These are phyloP conservation scores for Bibio marci DNA, from an alignment of 2,888 invertebrate genomes.

Conservation along the genomic window DNA sequence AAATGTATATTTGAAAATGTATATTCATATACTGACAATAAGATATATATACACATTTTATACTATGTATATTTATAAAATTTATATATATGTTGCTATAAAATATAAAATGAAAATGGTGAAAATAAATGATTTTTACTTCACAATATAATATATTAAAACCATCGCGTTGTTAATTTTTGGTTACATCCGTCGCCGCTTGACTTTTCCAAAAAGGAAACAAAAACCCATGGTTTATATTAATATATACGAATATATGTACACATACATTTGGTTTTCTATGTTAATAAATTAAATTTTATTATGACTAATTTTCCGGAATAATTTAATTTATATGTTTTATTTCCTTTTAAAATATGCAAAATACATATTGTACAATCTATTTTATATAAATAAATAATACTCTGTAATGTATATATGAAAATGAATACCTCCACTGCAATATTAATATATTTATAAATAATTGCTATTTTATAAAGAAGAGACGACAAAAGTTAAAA, in stretches of 20 bases:
- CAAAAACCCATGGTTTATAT: background rate
- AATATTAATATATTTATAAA: too few species aligned
- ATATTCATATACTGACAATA: too few species aligned
- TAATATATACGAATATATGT: too few species aligned
- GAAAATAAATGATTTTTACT: conserved; percentile 1
- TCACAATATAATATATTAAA: background rate
- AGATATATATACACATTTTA: too few species aligned
- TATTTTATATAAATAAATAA: too few species aligned
- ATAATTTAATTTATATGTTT: conserved; percentile 18
- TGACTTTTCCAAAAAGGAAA: conserved; percentile 4
- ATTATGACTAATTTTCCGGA: conserved; percentile 19
- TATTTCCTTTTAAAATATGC: conserved; percentile 18
- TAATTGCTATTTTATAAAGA: too few species aligned
- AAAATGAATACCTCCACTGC: too few species aligned
- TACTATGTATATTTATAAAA: too few species aligned
- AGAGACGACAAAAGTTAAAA: too few species aligned
- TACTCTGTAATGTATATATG: too few species aligned
- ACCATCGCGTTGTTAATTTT: conserved; percentile 3
- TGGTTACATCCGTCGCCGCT: conserved; percentile 1
- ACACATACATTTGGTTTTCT: background rate
- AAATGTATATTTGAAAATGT: too few species aligned
- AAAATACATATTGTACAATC: conserved; percentile 16
- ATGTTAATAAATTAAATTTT: conserved; percentile 15
- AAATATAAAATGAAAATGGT: background rate
- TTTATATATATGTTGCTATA: too few species aligned